Base-by-base conservation (phyloP, 2,113 vertebrate species). In the Prionailurus bengalensis region DNA sequence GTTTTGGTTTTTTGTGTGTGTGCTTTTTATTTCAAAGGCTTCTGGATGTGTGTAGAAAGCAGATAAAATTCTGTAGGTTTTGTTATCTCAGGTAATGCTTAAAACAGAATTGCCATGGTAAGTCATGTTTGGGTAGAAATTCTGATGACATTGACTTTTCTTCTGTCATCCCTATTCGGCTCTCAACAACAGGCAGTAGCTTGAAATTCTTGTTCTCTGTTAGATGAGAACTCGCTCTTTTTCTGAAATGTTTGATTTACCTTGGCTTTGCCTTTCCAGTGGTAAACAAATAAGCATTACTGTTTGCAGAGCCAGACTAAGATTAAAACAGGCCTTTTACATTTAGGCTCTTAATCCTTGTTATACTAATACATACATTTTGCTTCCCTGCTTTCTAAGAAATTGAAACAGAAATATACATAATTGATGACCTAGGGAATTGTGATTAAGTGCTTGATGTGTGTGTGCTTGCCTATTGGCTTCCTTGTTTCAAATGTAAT, bases 181-280 rank as follows among this genome's bases (percentile, higher is more conserved):
- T 98, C 83, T 94, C 93, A 97, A 94, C 95, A 95, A 94, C 79
- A 97, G 95, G 76, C 89, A 97, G 65, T 90, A 19, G 78, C 76
- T 96, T 95, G 92, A 97, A 98, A 80, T 96, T 96, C 92, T 97
- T 76, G 83, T 97, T 97, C 96, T 97, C 79, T 98, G 82, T 96
- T 96, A 93, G 76, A 89, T 90, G 73, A 85, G 63, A 96, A 97
- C 45, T 96, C 65, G 76, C 70, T n/a, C 74, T 95, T 97, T 97
- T 73, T 91, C 87, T 97, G 82, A 97, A 97, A 89, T 89, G 7
- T 84, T 95, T 88, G 84, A 65, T 70, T 96, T 94, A 51, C 97
- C 86, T 97, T 97, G 80, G 55, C 51, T 95, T 94, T 92, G 33
- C 76, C 58, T 88, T 96, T 90, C 85, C 87, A 96, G 5, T 76